phyloP scores from a whole-genome alignment of 1,140 invertebrate genomes.

The Diorhabda elongata region DNA sequence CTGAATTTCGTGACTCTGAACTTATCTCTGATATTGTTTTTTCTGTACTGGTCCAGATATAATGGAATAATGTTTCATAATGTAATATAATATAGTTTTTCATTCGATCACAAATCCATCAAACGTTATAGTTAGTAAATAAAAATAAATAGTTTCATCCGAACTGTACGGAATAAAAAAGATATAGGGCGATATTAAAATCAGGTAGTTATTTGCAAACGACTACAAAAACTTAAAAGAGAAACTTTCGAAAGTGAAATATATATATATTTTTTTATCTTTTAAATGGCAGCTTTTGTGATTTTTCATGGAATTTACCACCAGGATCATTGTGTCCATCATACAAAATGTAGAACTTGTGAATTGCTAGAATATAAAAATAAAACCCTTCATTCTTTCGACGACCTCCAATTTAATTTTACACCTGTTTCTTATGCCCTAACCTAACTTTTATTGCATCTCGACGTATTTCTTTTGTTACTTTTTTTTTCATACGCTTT shows the following conservation, averaged over 20 bases:
- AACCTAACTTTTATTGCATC: constrained; percentile 12
- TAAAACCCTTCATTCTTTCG: constrained; percentile 5
- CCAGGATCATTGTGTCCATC: not conserved
- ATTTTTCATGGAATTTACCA: constrained; percentile 1
- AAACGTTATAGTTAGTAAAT: too few relatives aligned
- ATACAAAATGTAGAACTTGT: constrained; percentile 12
- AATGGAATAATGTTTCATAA: too few relatives aligned
- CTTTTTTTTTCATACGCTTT: constrained; percentile 7
- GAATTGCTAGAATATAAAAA: constrained; percentile 13
- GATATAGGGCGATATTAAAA: not conserved
- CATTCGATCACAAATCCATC: too few relatives aligned
- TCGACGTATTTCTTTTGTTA: constrained; percentile 7
- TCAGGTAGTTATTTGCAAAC: not conserved
- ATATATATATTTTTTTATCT: not conserved
- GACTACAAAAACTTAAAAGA: not conserved
- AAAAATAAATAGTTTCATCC: too few relatives aligned
- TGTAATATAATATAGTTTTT: too few relatives aligned
- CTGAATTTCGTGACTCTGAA: too few relatives aligned
- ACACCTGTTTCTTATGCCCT: constrained; percentile 12
- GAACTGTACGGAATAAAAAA: too few relatives aligned
- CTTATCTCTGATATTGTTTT: too few relatives aligned
- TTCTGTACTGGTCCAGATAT: too few relatives aligned
- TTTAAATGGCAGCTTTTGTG: not conserved
- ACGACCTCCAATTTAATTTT: constrained; percentile 13
- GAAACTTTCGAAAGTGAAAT: not conserved